Base-by-base conservation (phyloP, 2,888 invertebrate genomes). In the Melanophora roralis region DNA sequence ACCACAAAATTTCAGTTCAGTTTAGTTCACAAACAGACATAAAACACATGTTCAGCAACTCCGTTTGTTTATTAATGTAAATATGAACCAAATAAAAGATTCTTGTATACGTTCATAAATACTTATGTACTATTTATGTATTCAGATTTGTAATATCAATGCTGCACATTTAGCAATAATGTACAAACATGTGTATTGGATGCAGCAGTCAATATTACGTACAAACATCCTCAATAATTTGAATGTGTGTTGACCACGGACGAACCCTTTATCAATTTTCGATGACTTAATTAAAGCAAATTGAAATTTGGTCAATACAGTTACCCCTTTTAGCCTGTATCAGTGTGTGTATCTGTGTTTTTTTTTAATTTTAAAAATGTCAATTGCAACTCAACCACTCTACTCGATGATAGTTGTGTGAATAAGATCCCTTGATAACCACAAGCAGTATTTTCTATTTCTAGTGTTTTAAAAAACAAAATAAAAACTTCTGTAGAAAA, bases 281-380 rank as follows among this genome's bases (percentile, higher is more conserved):
- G 65, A 81, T 82, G 81, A 83, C 81, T 83, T 81, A 82, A 82
- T 83, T 83, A 83, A 82, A 82, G 68, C 81, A 80, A 83, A 83
- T 82, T 83, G 83, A 82, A 83, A 81, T 80, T 76, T 73, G 82
- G 83, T 76, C 74, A 76, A 65, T 67, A 73, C 59, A 57, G 60
- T 59, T 62, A 78, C 43, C 71, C 74, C 49, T 59, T 49, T 76
- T 53, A 55, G 43, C 40, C 9, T 2, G 4, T 51, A 16, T 45
- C 6, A 40, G 47, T 64, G 49, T 49, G 6, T 2, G 8, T 51
- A 23, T 36, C 6, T 49, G 23, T 47, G 34, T 36, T 16, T 53
- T 68, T 27, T 62, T 65, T 72, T 27, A 59, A 9, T 45, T 57
- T 65, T 51, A 27, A 47, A 73, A 19, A 53, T 73, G 34, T 62